Percentiles rank a stretch among this genome's conserved stretches.
Evolutionary conservation across 2,888 invertebrate species (phyloP).

Genomic region (Drosophila lutescens): DNA sequence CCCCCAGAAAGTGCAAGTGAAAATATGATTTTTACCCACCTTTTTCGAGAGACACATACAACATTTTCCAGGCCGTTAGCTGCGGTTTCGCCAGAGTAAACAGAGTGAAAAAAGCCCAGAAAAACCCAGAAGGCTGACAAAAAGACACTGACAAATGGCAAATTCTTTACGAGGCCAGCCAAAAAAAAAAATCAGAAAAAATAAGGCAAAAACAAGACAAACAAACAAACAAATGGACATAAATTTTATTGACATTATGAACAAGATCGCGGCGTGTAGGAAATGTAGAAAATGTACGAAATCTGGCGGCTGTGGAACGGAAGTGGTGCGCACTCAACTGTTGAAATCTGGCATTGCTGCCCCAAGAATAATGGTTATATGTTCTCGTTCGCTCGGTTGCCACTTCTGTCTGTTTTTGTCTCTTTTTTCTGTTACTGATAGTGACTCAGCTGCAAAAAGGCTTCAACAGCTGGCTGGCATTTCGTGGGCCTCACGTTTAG

Average conservation of each 20-base stretch:
- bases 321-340: conserved; percentile 76
- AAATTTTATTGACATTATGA: conserved; percentile 79
- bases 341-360: conserved; percentile 59
- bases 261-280: conserved; percentile 60
- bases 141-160: conserved; percentile 71
- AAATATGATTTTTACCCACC: conserved; percentile 31
- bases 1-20: conserved; percentile 52
- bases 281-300: conserved; percentile 61
- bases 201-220: conserved; percentile 12
- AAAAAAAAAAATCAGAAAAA: neutral
- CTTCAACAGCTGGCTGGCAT: conserved; percentile 35
- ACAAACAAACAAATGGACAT: conserved; percentile 66
- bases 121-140: conserved; percentile 3
- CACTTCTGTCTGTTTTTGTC: neutral
- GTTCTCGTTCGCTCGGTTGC: conserved; percentile 30
- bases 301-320: conserved; percentile 68
- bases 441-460: conserved; percentile 40
- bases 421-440: neutral
- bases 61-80: conserved; percentile 60
- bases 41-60: conserved; percentile 6
- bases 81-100: conserved; percentile 49
- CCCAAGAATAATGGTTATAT: conserved; percentile 63
- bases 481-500: conserved; percentile 54
- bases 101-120: neutral
- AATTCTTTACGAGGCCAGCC: conserved; percentile 70